Percentiles rank a stretch among this genome's conserved stretches.
Evolutionary conservation across 2,888 invertebrate genomes (phyloP).

Genomic region (Tetropium fuscum): DNA sequence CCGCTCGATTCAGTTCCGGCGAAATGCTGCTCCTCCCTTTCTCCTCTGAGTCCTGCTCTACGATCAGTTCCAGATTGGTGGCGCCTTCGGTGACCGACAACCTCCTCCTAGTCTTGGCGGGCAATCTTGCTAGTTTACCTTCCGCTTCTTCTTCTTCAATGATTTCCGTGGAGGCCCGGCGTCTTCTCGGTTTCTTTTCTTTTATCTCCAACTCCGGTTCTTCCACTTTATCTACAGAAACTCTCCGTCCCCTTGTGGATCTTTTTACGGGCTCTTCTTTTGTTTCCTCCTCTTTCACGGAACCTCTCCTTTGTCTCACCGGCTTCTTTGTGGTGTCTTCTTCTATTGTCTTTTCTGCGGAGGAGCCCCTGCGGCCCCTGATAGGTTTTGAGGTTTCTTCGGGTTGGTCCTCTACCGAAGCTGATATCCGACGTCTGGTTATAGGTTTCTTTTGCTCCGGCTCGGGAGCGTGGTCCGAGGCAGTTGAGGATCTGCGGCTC

Average conservation of each 20-base stretch:
- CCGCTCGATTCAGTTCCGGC: conserved; percentile 15
- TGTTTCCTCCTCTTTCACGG: conserved; percentile 29
- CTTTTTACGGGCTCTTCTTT: conserved; percentile 31
- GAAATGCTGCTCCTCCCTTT: conserved; percentile 27
- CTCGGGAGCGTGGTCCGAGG: conserved; percentile 21
- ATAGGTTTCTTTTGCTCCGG: background rate
- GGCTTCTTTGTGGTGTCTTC: conserved; percentile 26
- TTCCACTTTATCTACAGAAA: conserved; percentile 25
- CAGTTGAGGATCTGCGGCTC: conserved; percentile 29
- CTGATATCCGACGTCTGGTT: conserved; percentile 22
- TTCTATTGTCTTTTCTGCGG: conserved; percentile 22
- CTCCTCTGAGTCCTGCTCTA: conserved; percentile 33
- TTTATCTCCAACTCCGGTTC: conserved; percentile 26
- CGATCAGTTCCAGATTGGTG: conserved; percentile 30
- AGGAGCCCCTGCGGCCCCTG: conserved; percentile 26
- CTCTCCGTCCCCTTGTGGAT: conserved; percentile 33
- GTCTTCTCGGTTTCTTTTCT: conserved; percentile 32
- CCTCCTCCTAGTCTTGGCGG: conserved; percentile 33
- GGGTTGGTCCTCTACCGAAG: conserved; percentile 14
- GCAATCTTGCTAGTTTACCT: conserved; percentile 17
- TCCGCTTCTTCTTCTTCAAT: conserved; percentile 26
- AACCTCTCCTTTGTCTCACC: conserved; percentile 28
- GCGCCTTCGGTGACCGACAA: conserved; percentile 30
- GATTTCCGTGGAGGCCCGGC: conserved; percentile 38
- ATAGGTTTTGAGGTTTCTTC: conserved; percentile 24